Percentiles rank a stretch among this genome's conserved stretches.
Evolutionary conservation across 2,113 vertebrate species (phyloP).

Genomic region (Brachyhypopomus gauderio): DNA sequence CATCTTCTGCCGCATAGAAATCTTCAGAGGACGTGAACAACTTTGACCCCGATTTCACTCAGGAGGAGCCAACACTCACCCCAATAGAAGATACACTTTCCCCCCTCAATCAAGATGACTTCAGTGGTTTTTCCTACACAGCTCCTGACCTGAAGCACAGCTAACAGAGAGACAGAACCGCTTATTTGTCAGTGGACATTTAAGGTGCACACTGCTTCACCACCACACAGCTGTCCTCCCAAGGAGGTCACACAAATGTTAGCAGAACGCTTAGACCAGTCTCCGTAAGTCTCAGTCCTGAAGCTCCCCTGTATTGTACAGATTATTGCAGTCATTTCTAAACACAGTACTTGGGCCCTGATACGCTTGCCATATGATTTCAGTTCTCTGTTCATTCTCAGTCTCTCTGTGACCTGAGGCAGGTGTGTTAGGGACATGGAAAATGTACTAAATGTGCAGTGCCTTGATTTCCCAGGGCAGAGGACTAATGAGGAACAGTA

Average conservation of each 20-base stretch:
- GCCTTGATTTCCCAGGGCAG: neutral
- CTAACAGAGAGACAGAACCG: conserved; percentile 28
- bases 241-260: neutral
- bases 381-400: neutral
- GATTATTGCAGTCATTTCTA: neutral
- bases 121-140: conserved; percentile 93
- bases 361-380: neutral
- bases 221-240: neutral
- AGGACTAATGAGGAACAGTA: neutral
- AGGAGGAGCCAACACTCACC: conserved; percentile 93
- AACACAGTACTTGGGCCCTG: neutral
- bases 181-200: conserved; percentile 9
- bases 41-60: conserved; percentile 97
- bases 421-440: neutral
- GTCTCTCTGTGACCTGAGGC: neutral
- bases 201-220: conserved; percentile 1
- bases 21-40: conserved; percentile 96
- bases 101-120: conserved; percentile 92
- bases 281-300: neutral
- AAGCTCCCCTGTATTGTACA: neutral
- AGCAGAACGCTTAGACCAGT: no score
- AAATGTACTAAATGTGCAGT: neutral
- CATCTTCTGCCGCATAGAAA: conserved; percentile 77
- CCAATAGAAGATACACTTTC: conserved; percentile 90
- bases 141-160: conserved; percentile 76